Evolutionary conservation across 2,888 invertebrate genomes (phyloP).

Genomic region (Unio pictorum): DNA sequence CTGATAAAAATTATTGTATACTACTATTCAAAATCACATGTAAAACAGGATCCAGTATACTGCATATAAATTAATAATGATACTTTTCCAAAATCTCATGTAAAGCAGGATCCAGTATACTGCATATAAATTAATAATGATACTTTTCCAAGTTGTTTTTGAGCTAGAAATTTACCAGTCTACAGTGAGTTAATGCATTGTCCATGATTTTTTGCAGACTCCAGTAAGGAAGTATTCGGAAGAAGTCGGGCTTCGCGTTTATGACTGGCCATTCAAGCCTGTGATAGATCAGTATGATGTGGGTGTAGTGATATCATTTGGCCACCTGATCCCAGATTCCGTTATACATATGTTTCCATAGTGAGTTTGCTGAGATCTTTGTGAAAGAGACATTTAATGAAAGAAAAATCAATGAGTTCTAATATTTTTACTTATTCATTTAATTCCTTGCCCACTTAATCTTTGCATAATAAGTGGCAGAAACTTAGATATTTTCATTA

Average conservation of each 20-base stretch:
- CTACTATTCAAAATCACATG: too few species aligned
- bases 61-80: too few species aligned
- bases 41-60: too few species aligned
- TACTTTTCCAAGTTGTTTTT: slow-evolving; percentile 1
- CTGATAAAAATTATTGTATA: too few species aligned
- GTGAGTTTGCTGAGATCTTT: slow-evolving; percentile 72
- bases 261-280: slow-evolving; percentile 76
- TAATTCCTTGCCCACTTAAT: too few species aligned
- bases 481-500: too few species aligned
- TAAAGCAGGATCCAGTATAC: too few species aligned
- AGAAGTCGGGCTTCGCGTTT: slow-evolving; percentile 76
- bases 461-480: too few species aligned
- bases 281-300: slow-evolving; percentile 79
- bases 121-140: too few species aligned
- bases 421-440: too few species aligned
- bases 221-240: slow-evolving; percentile 81
- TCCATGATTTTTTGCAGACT: slow-evolving; percentile 29
- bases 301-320: slow-evolving; percentile 94
- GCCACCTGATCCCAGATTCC: slow-evolving; percentile 86
- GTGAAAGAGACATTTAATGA: neutral
- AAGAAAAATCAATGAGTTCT: neutral
- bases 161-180: slow-evolving; percentile 78
- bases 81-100: too few species aligned
- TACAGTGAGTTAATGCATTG: neutral
- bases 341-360: slow-evolving; percentile 85